These are phyloP conservation scores for Aromia moschata DNA, from an alignment of 2,888 invertebrate species.

Conservation along the genomic window DNA sequence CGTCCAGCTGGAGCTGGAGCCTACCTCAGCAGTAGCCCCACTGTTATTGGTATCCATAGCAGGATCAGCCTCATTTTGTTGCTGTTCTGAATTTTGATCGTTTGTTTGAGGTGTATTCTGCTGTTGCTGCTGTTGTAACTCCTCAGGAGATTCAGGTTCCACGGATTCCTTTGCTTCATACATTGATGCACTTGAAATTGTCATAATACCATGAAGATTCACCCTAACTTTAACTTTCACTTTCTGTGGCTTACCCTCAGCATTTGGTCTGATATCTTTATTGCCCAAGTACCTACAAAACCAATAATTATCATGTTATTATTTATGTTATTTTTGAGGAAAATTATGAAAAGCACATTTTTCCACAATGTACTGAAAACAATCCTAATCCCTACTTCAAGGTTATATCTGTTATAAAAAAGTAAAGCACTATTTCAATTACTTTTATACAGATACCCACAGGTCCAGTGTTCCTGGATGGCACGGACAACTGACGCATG, in stretches of 20 bases:
- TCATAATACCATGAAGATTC: conserved; percentile 92
- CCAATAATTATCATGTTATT: no score
- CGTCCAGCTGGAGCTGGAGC: conserved; percentile 63
- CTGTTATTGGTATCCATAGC: conserved; percentile 49
- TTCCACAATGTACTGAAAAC: no score
- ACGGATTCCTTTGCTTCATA: conserved; percentile 76
- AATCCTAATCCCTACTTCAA: no score
- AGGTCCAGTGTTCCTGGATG: no score
- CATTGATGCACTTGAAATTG: conserved; percentile 85
- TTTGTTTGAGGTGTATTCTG: conserved; percentile 37
- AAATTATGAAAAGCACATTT: no score
- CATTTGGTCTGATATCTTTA: conserved; percentile 86
- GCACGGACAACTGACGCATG: no score
- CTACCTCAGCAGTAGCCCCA: conserved; percentile 61
- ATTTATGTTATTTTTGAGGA: no score
- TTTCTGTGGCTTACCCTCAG: conserved; percentile 92
- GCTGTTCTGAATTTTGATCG: conserved; percentile 47
- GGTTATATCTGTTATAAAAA: no score
- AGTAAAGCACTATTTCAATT: no score
- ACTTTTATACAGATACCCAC: no score
- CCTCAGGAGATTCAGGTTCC: conserved; percentile 49
- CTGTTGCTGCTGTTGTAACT: conserved; percentile 47
- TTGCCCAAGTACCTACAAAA: conserved; percentile 74
- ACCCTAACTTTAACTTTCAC: conserved; percentile 96
- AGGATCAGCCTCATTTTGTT: conserved; percentile 63